Evolutionary conservation across 2,888 invertebrate genomes (phyloP), one percentile per base, ranked within the genome.

Genomic region (Stictocephala bisonia): DNA sequence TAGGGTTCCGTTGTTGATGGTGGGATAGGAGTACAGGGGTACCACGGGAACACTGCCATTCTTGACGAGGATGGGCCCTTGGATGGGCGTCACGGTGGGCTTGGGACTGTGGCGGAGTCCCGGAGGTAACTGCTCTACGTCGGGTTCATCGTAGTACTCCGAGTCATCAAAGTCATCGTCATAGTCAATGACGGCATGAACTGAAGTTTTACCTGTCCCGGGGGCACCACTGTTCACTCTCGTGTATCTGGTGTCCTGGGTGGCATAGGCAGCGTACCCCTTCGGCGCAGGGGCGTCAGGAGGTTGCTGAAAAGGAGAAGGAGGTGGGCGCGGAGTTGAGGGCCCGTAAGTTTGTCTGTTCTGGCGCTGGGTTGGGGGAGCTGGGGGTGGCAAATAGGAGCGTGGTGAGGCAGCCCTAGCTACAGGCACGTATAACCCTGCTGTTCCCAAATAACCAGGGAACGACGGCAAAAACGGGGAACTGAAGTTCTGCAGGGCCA

Each of bases 11-110:
- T 95, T 95, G 85, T 93, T 93, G 81, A 93, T 86, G 79, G 92
- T 91, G 60, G 92, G 91, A 74, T 94, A 94, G 67, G 94, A 92
- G 79, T 93, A 94, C 51, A 95, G 86, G 22, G 95, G 95, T 76
- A 95, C 94, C 4, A 95, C 95, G 56, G 95, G 95, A 66, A 94
- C 93, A 51, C 91, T 90, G 74, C 94, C 94, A 83, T 95, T 95
- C 84, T 93, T 91, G 74, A 80, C 77, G 78, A 94, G 84, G 83
- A 95, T 94, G n/a, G 95, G 95, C 35, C 95, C 95, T 84, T 94
- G 93, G 74, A 94, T 92, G 26, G 94, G 94, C 22, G 94, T 94
- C 66, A 94, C 93, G 15, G 90, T 74, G 11, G 70, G 68, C 4
- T 29, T 40, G 22, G 60, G 72, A 44, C 24, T 50, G 29, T 71